Base-by-base conservation (phyloP, 1,140 invertebrate species). In the Odontomachus brunneus region DNA sequence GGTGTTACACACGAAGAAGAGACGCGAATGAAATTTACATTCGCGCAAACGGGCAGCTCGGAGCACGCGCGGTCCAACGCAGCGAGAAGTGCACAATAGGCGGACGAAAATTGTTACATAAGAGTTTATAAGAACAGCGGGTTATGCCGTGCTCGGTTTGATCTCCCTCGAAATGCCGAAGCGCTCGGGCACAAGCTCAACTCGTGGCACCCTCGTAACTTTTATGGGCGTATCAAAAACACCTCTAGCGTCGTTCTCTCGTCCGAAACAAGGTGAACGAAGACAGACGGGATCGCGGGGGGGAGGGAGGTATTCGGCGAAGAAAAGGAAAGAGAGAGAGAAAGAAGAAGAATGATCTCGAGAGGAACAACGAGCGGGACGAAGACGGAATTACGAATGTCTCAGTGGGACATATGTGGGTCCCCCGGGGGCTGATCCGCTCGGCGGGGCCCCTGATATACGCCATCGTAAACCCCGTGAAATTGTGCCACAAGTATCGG, bases 401-500 rank as follows among this genome's bases (percentile, higher is more conserved):
- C 66, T 44, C 48, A 62, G 74, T 76, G 66, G 80, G 65, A 83
- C 83, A 76, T 83, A 84, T 29, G 73, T 66, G 65, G 85, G 69
- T 90, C 66, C 71, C 86, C 73, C 82, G 71, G 83, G 84, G 89
- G 84, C 82, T 90, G 88, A 85, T 90, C 66, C 73, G 66, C 88
- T 85, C 82, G 82, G 29, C 74, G 74, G 87, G 89, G 80, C 67
- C 67, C 74, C 84, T 89, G 90, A 88, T 89, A 89, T 88, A 91
- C 89, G 85, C 86, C 82, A 90, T 89, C 89, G 84, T 90, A 90
- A 90, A 90, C 84, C 78, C 75, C 87, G 73, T 82, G 87, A 90
- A 90, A 91, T 90, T 89, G 90, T 88, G 84, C 81, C 87, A 89
- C 89, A 90, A 90, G 87, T 80, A 90, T 83, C 74, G 83, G 71